These are phyloP conservation scores for Pogonocichla stellata DNA, from an alignment of 2,113 vertebrate species.

Conservation along the genomic window DNA sequence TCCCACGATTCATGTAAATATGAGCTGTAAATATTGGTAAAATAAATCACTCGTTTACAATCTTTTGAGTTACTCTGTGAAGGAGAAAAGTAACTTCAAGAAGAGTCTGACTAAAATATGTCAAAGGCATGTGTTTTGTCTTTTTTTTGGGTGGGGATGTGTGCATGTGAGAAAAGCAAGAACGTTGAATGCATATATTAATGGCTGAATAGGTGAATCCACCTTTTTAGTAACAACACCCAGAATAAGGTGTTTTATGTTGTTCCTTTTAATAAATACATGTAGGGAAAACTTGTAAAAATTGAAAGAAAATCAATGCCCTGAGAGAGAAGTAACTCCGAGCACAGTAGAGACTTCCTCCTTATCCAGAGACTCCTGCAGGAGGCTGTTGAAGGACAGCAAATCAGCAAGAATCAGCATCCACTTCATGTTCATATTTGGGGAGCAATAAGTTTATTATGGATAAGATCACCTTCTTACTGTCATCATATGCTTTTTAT, in stretches of 20 bases:
- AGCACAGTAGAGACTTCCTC: neutral
- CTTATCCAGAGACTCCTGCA: neutral
- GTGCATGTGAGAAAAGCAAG: neutral
- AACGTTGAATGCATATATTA: neutral
- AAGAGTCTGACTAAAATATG: neutral
- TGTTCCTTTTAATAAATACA: neutral
- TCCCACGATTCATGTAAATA: neutral
- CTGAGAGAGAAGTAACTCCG: neutral
- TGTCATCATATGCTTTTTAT: neutral
- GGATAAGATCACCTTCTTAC: neutral
- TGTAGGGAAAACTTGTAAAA: neutral
- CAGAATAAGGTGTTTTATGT: neutral
- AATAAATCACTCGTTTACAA: neutral
- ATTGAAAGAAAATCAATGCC: neutral
- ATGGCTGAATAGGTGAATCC: neutral
- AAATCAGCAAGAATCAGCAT: neutral
- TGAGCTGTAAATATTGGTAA: neutral
- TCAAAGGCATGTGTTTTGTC: accelerated
- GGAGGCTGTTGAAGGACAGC: neutral
- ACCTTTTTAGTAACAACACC: neutral
- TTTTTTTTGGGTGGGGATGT: neutral
- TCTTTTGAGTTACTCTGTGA: neutral
- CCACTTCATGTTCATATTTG: neutral
- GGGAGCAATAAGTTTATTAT: accelerated
- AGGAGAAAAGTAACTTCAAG: neutral